Conservation (phyloP, 1,140 invertebrate species). For the Bombus soroeensis region DNA sequence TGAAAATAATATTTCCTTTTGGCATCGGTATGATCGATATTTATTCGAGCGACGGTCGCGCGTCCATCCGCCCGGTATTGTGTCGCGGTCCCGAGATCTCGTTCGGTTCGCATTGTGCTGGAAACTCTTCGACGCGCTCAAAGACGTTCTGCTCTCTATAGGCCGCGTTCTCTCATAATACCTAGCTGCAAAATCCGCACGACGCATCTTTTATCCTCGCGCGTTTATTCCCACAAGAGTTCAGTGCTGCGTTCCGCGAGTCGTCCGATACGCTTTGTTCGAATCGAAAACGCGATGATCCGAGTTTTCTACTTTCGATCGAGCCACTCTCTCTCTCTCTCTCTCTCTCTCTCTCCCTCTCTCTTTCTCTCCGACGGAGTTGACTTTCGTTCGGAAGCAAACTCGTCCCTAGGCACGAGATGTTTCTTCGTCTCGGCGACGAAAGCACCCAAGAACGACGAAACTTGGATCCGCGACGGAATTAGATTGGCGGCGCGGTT, state of each 20-base stretch:
- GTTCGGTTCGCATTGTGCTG: constrained; percentile 53
- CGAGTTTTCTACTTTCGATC: neutral
- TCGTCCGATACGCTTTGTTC: too few relatives aligned
- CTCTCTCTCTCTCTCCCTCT: too few relatives aligned
- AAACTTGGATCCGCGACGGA: constrained; percentile 8
- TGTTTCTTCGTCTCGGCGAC: neutral
- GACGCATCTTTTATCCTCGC: neutral
- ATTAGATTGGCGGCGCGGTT: constrained; percentile 39
- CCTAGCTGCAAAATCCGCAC: neutral
- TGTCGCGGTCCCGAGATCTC: constrained; percentile 41
- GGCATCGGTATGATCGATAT: constrained; percentile 74
- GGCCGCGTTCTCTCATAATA: constrained; percentile 21
- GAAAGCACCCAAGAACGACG: neutral
- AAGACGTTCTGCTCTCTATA: neutral
- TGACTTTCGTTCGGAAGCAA: neutral
- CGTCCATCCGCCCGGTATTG: constrained; percentile 32
- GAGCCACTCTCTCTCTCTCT: neutral
- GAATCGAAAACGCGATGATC: too few relatives aligned
- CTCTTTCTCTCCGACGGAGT: neutral
- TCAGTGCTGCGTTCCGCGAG: too few relatives aligned
- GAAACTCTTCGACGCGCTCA: neutral
- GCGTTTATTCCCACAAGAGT: too few relatives aligned
- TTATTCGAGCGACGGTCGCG: constrained; percentile 71
- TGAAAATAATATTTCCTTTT: constrained; percentile 77
- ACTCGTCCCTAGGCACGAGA: neutral